phyloP scores from a whole-genome alignment of 2,797 vertebrate genomes.

The Amniataba percoides region DNA sequence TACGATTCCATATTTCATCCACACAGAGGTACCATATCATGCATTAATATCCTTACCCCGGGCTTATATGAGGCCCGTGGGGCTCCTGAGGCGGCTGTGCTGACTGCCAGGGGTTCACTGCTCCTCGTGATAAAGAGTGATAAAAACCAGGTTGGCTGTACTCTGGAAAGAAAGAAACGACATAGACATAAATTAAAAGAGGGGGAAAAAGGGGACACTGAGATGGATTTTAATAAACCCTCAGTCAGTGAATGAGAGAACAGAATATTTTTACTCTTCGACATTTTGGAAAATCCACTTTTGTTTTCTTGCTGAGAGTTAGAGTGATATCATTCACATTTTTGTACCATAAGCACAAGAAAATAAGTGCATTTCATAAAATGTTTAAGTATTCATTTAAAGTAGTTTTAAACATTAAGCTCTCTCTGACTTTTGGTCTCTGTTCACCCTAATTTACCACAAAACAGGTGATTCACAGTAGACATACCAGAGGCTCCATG shows the following conservation, averaged over 20 bases:
- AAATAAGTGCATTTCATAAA: background rate
- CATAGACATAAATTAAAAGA: background rate
- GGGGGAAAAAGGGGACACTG: background rate
- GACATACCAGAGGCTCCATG: slow-evolving; percentile 84
- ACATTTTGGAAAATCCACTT: background rate
- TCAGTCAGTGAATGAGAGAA: background rate
- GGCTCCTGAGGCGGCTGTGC: slow-evolving; percentile 76
- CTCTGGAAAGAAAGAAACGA: slow-evolving; percentile 70
- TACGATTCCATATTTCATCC: slow-evolving; percentile 8
- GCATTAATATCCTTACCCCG: slow-evolving; percentile 78
- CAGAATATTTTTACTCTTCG: background rate
- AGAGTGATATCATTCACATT: background rate
- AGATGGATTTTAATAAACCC: slow-evolving; percentile 14
- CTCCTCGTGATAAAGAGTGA: slow-evolving; percentile 80
- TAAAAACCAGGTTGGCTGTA: slow-evolving; percentile 85
- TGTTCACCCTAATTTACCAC: background rate
- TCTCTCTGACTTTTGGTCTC: background rate
- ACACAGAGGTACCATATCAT: slow-evolving; percentile 7
- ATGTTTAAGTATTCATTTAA: background rate
- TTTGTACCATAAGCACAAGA: background rate
- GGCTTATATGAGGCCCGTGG: slow-evolving; percentile 69
- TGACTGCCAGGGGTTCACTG: slow-evolving; percentile 86
- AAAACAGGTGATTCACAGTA: background rate
- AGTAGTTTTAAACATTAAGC: background rate
- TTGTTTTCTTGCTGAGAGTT: background rate